These are phyloP conservation scores for Aphelenchoides fujianensis DNA, from an alignment of 1,140 invertebrate species.

Conservation along the genomic window DNA sequence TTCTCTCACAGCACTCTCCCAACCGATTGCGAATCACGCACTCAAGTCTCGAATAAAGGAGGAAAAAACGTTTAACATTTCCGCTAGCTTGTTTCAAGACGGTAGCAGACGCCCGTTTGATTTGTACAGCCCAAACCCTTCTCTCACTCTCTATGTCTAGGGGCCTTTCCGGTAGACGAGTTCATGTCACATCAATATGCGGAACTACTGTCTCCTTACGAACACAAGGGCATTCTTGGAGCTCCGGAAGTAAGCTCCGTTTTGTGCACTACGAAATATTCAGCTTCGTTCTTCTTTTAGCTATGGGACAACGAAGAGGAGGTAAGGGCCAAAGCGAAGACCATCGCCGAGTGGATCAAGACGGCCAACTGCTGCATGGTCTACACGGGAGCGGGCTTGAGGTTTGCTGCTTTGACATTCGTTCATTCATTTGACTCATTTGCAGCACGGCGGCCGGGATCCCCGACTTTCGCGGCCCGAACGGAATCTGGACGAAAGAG, in stretches of 20 bases:
- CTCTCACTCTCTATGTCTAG: too few relatives aligned
- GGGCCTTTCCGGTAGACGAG: too few relatives aligned
- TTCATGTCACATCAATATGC: conserved; percentile 97
- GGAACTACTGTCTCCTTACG: conserved; percentile 85
- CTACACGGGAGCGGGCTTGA: conserved; percentile 93
- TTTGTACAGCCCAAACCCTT: too few relatives aligned
- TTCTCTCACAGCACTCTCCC: too few relatives aligned
- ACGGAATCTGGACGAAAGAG: conserved; percentile 97
- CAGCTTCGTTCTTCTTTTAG: conserved; percentile 46
- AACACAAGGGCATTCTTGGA: conserved; percentile 89
- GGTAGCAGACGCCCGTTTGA: too few relatives aligned
- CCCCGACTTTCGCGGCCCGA: conserved; percentile 91
- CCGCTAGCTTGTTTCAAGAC: too few relatives aligned
- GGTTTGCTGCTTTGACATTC: too few relatives aligned
- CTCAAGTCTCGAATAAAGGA: too few relatives aligned
- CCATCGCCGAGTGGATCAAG: conserved; percentile 75
- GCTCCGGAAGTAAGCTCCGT: conserved; percentile 14
- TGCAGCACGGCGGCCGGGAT: conserved; percentile 83
- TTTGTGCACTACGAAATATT: conserved; percentile 61
- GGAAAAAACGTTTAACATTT: too few relatives aligned
- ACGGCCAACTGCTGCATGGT: conserved; percentile 80
- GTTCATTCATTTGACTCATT: too few relatives aligned
- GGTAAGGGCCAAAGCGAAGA: conserved; percentile 74
- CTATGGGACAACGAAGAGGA: conserved; percentile 68
- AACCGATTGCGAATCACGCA: too few relatives aligned